Percentiles rank a stretch among this genome's conserved stretches.
These are phyloP conservation scores for Loriculus beryllinus DNA, from an alignment of 2,797 vertebrate species.

Conservation along the genomic window DNA sequence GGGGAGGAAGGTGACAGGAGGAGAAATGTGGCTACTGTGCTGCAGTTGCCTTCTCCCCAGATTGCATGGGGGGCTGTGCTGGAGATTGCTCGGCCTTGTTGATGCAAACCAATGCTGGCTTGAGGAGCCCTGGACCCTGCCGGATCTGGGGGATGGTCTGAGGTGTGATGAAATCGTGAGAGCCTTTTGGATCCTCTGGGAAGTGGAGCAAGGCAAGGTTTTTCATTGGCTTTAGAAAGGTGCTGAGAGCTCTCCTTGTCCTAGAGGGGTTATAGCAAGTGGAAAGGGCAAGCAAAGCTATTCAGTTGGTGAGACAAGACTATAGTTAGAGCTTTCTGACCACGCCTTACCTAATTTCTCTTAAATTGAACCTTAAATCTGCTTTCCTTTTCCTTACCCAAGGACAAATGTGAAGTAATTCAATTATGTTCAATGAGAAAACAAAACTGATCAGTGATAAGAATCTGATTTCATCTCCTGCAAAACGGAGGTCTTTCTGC, in stretches of 20 bases:
- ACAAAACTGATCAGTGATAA: not conserved
- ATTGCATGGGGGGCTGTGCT: fast-evolving
- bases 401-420: slow-evolving; percentile 25
- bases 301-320: not conserved
- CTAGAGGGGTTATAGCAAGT: not conserved
- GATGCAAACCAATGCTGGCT: not conserved
- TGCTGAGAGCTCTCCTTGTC: not conserved
- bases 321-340: not conserved
- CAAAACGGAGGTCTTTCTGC: not conserved
- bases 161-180: not conserved
- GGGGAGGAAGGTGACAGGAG: not conserved
- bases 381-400: slow-evolving; percentile 6
- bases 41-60: not conserved
- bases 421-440: slow-evolving; percentile 29
- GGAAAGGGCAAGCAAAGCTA: not conserved
- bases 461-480: not conserved
- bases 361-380: not conserved
- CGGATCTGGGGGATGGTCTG: not conserved
- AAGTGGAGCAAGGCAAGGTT: not conserved
- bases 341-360: slow-evolving; percentile 1
- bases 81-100: fast-evolving
- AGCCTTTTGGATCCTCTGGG: not conserved
- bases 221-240: not conserved
- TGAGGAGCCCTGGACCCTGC: not conserved
- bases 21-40: not conserved